Conservation (phyloP, 2,797 vertebrate species). For the Pampus argenteus region DNA sequence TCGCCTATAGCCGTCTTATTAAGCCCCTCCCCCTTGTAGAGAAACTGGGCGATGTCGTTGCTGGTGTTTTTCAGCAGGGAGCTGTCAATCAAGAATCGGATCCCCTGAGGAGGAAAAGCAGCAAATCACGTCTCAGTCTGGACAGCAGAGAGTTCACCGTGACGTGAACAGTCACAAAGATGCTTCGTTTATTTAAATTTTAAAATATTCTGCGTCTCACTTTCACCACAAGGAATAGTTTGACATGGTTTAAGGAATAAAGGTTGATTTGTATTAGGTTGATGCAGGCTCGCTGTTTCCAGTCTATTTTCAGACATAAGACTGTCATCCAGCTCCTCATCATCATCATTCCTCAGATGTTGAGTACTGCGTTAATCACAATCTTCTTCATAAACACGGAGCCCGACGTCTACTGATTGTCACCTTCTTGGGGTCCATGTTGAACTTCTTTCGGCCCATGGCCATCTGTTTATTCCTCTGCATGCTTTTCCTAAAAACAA, state of each 20-base stretch:
- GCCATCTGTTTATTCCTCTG: slow-evolving; percentile 97
- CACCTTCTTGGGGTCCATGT: slow-evolving; percentile 98
- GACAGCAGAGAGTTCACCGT: neutral
- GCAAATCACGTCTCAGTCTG: neutral
- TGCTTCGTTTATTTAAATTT: no score
- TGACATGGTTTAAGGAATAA: no score
- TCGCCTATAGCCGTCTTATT: slow-evolving; percentile 98
- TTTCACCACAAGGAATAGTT: no score
- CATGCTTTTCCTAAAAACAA: slow-evolving; percentile 91
- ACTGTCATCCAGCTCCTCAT: no score
- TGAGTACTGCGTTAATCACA: no score
- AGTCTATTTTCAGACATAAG: no score
- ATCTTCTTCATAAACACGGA: neutral
- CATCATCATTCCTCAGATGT: no score
- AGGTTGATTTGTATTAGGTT: no score
- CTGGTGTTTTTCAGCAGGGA: slow-evolving; percentile 93
- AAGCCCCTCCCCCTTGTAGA: slow-evolving; percentile 96
- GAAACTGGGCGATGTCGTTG: slow-evolving; percentile 93
- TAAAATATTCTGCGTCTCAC: no score
- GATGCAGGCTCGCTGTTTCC: no score
- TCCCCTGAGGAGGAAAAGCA: slow-evolving; percentile 85
- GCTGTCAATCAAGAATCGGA: slow-evolving; percentile 93
- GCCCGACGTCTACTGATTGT: neutral
- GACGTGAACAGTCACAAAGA: neutral
- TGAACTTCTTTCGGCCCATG: slow-evolving; percentile 97